A percentile compares a stretch with the other conserved stretches of the same genome.
Conservation (phyloP, 2,888 invertebrate species). For the Melanophora roralis region DNA sequence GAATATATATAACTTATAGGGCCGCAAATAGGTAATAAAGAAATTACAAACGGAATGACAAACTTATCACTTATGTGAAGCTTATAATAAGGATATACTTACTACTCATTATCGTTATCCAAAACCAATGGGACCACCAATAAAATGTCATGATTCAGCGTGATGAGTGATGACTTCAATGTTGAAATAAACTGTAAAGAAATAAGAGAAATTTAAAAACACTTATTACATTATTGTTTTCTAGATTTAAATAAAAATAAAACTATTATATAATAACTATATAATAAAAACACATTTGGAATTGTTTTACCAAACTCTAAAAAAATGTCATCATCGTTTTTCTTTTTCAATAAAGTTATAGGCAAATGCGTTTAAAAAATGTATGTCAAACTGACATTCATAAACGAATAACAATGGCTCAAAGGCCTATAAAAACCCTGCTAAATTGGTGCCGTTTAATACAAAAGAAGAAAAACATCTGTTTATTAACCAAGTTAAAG, state of each 20-base stretch:
- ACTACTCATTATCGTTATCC: constrained; percentile 82
- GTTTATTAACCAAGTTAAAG: background rate
- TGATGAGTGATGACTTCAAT: constrained; percentile 68
- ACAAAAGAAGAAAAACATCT: background rate
- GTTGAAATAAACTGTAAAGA: constrained; percentile 64
- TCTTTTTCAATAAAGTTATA: background rate
- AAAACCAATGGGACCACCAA: constrained; percentile 94
- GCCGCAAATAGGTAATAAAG: too few species aligned
- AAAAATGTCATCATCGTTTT: constrained; percentile 18
- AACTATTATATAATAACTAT: too few species aligned
- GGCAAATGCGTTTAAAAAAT: background rate
- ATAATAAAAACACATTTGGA: background rate
- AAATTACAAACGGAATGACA: too few species aligned
- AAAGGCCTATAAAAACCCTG: background rate
- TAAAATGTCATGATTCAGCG: constrained; percentile 85
- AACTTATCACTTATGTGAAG: too few species aligned
- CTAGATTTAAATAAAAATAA: background rate
- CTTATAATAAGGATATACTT: too few species aligned
- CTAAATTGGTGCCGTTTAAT: background rate
- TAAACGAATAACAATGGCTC: background rate
- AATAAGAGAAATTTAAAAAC: background rate
- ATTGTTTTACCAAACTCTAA: constrained; percentile 13
- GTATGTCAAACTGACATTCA: background rate
- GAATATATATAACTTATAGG: too few species aligned
- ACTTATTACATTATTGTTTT: constrained; percentile 11